phyloP scores from a whole-genome alignment of 1,140 invertebrate species.

The Brachionus rotundiformis region DNA sequence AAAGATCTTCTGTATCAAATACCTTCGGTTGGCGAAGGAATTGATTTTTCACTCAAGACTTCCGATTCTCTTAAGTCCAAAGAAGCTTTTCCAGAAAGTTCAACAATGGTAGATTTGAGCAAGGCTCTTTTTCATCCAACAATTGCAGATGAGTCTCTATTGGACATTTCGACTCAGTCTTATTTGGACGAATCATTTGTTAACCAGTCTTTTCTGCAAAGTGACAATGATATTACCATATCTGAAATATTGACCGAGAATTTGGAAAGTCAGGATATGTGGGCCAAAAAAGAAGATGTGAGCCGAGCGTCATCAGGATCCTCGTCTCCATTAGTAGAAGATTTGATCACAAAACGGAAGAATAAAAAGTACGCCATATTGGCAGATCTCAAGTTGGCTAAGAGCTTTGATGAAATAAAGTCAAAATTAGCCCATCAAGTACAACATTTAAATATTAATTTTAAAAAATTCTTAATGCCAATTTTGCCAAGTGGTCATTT shows the following conservation, averaged over 20 bases:
- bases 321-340: conserved; percentile 9
- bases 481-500: conserved; percentile 75
- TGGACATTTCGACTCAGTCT: conserved; percentile 46
- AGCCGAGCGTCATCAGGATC: background rate
- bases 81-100: background rate
- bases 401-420: conserved; percentile 45
- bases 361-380: conserved; percentile 42
- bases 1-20: conserved; percentile 41
- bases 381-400: conserved; percentile 31
- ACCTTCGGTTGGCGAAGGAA: conserved; percentile 29
- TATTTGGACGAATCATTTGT: conserved; percentile 23
- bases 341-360: background rate
- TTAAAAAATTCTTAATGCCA: background rate
- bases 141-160: conserved; percentile 10
- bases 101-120: conserved; percentile 40
- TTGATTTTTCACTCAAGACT: conserved; percentile 34
- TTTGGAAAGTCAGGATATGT: background rate
- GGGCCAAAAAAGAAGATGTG: background rate
- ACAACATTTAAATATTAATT: background rate
- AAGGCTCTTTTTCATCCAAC: conserved; percentile 38
- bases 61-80: background rate
- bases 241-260: conserved; percentile 25
- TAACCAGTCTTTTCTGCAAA: conserved; percentile 26
- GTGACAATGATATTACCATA: background rate
- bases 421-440: conserved; percentile 35